Evolutionary conservation across 2,888 invertebrate species (phyloP).

Genomic region (Microdon myrmicae): DNA sequence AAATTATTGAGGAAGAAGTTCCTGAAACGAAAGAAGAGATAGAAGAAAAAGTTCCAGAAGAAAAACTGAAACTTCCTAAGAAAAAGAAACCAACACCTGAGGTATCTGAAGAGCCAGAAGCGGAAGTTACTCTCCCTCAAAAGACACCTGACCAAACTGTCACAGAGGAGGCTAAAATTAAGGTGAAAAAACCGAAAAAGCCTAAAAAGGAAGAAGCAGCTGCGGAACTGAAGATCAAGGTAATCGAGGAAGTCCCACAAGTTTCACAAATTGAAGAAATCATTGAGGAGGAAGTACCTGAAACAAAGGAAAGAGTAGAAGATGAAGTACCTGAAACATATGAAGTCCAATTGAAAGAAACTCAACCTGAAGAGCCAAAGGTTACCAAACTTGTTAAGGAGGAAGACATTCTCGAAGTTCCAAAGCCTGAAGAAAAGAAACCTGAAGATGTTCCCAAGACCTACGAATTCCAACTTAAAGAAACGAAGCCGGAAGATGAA

Average conservation of each 20-base stretch:
- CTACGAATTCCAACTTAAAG: slow-evolving; percentile 25
- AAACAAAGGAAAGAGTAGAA: slow-evolving; percentile 56
- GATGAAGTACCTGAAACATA: slow-evolving; percentile 37
- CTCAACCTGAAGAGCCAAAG: slow-evolving; percentile 57
- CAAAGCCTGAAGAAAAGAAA: slow-evolving; percentile 14
- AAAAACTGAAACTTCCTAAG: slow-evolving; percentile 51
- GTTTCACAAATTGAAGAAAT: slow-evolving; percentile 58
- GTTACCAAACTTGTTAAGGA: slow-evolving; percentile 5
- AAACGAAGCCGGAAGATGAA: slow-evolving; percentile 56
- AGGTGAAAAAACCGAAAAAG: slow-evolving; percentile 57
- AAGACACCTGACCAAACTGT: slow-evolving; percentile 49
- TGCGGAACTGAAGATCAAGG: slow-evolving; percentile 51
- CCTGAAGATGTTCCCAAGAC: slow-evolving; percentile 24
- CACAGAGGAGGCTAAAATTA: slow-evolving; percentile 58
- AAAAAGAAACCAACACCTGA: slow-evolving; percentile 24
- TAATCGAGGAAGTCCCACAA: slow-evolving; percentile 55
- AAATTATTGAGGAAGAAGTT: slow-evolving; percentile 53
- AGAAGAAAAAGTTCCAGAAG: slow-evolving; percentile 50
- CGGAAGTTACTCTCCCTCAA: slow-evolving; percentile 59
- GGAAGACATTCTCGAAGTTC: slow-evolving; percentile 36
- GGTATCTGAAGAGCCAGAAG: slow-evolving; percentile 51
- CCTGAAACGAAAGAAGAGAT: slow-evolving; percentile 56
- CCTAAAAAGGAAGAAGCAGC: slow-evolving; percentile 43
- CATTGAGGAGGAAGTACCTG: slow-evolving; percentile 59
- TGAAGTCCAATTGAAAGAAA: slow-evolving; percentile 23